Evolutionary conservation across 2,797 vertebrate species (phyloP), one percentile per base, ranked within the genome.

Genomic region (Nyctalus aviator): DNA sequence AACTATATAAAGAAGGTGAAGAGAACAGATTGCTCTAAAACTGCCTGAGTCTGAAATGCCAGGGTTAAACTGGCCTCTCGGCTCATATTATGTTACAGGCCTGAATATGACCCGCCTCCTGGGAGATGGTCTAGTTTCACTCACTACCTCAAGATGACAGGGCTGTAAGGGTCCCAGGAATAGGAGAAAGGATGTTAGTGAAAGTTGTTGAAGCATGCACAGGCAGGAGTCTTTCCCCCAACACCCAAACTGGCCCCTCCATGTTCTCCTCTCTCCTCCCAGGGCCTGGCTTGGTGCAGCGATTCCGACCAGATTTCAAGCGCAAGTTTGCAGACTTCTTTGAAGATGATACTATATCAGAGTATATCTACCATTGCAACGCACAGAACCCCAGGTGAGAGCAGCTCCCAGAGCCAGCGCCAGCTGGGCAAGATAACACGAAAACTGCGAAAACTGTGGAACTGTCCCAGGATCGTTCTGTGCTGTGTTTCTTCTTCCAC

Each of bases 351-450:
- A 99, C 99, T 0, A 99, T 99, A 98, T 99, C 99, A 0, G 98
- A 99, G 95, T 99, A 99, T 95, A 99, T 99, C 96, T 99, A 99
- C 97, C 99, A 99, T 98, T 99, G 99, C 95, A 99, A 99, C 1
- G 99, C 99, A 3, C 99, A 99, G 97, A 98, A 98, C 11, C 99
- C 99, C 11, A 99, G 99, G 99, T 99, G 94, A 97, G 96, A 20
- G 35, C 1, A 0, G 21, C 23, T 12, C 46, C 32, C 2, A 0
- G 41, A 10, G 68, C 57, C 48, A 14, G 37, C 41, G 17, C 14
- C 0, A 5, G 0, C 1, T 30, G 7, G 0, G 4, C 0, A 0
- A 7, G 41, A 35, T 53, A 53, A 48, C 85, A 68, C 3, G 25
- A 48, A 41, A 77, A 21, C 76, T 44, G 66, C 30, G 25, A 48